phyloP scores from a whole-genome alignment of 2,888 invertebrate species.

The Drosophila nr. fundita region DNA sequence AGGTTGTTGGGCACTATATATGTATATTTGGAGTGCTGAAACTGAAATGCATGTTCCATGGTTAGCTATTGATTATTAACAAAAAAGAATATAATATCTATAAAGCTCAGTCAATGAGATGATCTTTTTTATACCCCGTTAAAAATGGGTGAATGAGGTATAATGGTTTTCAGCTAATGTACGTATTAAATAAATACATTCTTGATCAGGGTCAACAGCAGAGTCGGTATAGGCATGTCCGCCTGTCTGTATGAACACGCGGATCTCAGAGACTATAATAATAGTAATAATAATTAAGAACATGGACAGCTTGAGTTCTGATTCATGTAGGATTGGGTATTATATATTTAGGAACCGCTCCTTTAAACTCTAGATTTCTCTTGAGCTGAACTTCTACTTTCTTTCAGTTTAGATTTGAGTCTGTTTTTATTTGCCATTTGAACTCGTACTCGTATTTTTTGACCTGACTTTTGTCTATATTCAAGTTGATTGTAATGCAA shows the following conservation, averaged over 20 bases:
- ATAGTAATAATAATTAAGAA: too few species aligned
- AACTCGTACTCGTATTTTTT: slow-evolving; percentile 13
- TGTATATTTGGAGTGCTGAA: background rate
- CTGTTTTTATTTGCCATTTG: slow-evolving; percentile 21
- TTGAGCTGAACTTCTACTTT: background rate
- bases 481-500: slow-evolving; percentile 40
- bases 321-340: background rate
- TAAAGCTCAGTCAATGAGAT: background rate
- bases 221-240: too few species aligned
- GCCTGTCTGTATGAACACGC: too few species aligned
- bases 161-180: too few species aligned
- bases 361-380: background rate
- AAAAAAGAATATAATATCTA: background rate
- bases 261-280: slow-evolving; percentile 82
- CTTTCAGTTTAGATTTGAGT: background rate
- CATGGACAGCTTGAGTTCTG: background rate
- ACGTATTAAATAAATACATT: too few species aligned
- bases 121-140: too few species aligned
- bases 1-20: background rate
- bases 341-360: fast-evolving
- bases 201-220: too few species aligned
- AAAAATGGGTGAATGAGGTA: too few species aligned
- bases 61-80: background rate
- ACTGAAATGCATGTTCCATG: background rate
- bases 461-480: slow-evolving; percentile 27